Conservation (phyloP, 2,888 invertebrate genomes). For the Teleiodes luculella region DNA sequence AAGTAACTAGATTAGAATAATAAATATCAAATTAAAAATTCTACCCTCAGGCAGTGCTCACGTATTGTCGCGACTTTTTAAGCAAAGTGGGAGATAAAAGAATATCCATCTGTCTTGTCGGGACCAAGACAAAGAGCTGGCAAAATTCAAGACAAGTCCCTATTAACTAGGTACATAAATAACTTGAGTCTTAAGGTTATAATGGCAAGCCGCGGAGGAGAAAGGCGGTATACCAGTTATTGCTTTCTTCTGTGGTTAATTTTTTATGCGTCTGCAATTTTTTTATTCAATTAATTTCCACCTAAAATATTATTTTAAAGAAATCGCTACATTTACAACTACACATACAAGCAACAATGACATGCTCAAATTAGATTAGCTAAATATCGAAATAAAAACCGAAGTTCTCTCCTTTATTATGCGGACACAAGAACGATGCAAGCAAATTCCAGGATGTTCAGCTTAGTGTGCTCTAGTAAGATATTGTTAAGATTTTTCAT, state of each 20-base stretch:
- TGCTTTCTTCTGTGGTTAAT: not conserved
- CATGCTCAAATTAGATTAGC: too few relatives aligned
- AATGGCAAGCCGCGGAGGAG: constrained; percentile 25
- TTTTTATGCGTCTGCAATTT: not conserved
- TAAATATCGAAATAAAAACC: too few relatives aligned
- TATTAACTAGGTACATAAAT: constrained; percentile 41
- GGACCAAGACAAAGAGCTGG: constrained; percentile 28
- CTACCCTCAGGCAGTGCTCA: not conserved
- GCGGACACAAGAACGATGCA: too few relatives aligned
- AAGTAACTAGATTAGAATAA: too few relatives aligned
- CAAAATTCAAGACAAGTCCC: constrained; percentile 30
- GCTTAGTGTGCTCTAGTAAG: too few relatives aligned
- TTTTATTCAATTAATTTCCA: not conserved
- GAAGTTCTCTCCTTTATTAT: too few relatives aligned
- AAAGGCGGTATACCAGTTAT: constrained; percentile 16
- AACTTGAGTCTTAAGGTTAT: constrained; percentile 26
- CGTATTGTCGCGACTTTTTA: not conserved
- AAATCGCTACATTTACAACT: too few relatives aligned
- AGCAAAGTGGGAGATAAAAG: constrained; percentile 21
- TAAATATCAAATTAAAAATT: not conserved
- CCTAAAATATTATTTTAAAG: not conserved
- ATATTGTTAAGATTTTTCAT: too few relatives aligned
- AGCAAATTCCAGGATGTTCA: too few relatives aligned
- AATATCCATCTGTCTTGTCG: constrained; percentile 31
- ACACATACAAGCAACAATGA: too few relatives aligned